Percentiles rank a stretch among this genome's conserved stretches.
Conservation (phyloP, 2,888 invertebrate species). For the Plusia festucae region DNA sequence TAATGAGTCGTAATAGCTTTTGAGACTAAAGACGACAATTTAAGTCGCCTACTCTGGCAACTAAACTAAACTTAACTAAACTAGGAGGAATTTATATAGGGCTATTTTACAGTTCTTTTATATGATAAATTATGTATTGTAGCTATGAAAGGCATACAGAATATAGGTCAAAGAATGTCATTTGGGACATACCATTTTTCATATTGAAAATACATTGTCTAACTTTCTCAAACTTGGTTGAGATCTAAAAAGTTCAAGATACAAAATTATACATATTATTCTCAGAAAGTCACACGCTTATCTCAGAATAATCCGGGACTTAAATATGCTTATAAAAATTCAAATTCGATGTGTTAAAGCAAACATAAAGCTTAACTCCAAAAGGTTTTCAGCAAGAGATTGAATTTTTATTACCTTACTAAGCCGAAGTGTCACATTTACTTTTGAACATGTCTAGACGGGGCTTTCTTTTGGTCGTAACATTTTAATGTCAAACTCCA, state of each 20-base stretch:
- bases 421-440: slow-evolving; percentile 8
- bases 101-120: no score
- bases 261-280: slow-evolving; percentile 15
- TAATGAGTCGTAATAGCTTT: no score
- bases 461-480: neutral
- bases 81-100: no score
- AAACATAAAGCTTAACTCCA: slow-evolving; percentile 30
- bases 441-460: slow-evolving; percentile 26
- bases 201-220: neutral
- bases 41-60: no score
- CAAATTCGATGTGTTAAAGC: slow-evolving; percentile 13
- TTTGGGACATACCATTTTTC: neutral
- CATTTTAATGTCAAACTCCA: no score
- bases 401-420: slow-evolving; percentile 17
- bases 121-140: no score
- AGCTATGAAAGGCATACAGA: no score
- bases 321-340: slow-evolving; percentile 6
- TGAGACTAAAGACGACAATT: no score
- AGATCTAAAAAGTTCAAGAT: slow-evolving; percentile 17
- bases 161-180: neutral
- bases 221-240: neutral
- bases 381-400: slow-evolving; percentile 18
- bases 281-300: slow-evolving; percentile 10
- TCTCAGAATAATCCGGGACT: slow-evolving; percentile 6
- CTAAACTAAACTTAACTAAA: no score